Percentiles rank a stretch among this genome's conserved stretches.
These are phyloP conservation scores for Enteromius fasciolatus DNA, from an alignment of 2,797 vertebrate genomes.

Conservation along the genomic window DNA sequence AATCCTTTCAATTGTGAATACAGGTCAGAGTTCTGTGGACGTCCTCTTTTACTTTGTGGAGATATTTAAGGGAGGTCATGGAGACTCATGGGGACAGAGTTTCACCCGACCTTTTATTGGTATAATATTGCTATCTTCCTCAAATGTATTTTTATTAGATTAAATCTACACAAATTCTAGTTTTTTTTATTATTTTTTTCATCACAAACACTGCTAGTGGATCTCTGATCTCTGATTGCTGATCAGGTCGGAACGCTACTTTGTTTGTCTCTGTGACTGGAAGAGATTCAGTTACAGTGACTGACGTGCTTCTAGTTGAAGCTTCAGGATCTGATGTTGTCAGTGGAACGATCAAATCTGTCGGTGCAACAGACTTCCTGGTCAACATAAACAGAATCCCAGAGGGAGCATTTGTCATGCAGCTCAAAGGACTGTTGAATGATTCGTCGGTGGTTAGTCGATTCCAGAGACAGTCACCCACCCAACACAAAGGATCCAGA, in stretches of 20 bases:
- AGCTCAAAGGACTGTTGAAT: slow-evolving; percentile 35
- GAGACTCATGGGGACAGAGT: no score
- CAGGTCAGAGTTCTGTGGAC: slow-evolving; percentile 73
- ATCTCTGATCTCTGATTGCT: not conserved
- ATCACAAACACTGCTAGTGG: no score
- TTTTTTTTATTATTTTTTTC: no score
- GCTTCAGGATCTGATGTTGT: slow-evolving; percentile 29
- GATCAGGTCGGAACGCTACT: slow-evolving; percentile 37
- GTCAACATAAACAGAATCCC: slow-evolving; percentile 39
- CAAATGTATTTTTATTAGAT: not conserved
- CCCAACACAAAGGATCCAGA: slow-evolving; percentile 33
- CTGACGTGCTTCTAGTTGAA: slow-evolving; percentile 46
- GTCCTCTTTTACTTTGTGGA: slow-evolving; percentile 70
- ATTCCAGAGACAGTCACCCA: slow-evolving; percentile 49
- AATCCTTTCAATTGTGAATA: not conserved
- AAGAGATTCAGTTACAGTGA: slow-evolving; percentile 31
- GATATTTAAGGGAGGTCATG: slow-evolving; percentile 48
- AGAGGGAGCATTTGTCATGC: slow-evolving; percentile 30
- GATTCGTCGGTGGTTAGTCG: not conserved
- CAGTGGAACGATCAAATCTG: slow-evolving; percentile 24
- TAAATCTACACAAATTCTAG: no score
- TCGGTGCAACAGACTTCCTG: slow-evolving; percentile 42
- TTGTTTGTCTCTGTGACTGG: slow-evolving; percentile 49
- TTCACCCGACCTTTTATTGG: slow-evolving; percentile 59
- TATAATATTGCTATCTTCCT: slow-evolving; percentile 31